These are phyloP conservation scores for Ophiothrix spiculata DNA, from an alignment of 35 echinoderm and acorn worm species.

Conservation along the genomic window DNA sequence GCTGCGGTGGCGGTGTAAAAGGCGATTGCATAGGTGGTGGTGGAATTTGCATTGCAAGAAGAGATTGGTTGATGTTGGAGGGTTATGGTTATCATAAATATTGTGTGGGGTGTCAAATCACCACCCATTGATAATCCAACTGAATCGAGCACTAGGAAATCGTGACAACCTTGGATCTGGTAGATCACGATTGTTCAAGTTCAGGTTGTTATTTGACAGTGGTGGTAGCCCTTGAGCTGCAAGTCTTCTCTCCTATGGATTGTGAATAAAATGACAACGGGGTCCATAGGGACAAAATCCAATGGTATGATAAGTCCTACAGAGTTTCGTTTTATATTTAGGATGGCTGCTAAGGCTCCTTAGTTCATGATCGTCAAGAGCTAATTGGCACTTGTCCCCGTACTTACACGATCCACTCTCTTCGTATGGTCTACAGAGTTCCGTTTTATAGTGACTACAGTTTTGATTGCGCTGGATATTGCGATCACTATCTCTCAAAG, in stretches of 20 bases:
- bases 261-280: conserved; percentile 98
- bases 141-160: conserved; percentile 69
- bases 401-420: conserved; percentile 98
- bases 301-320: conserved; percentile 96
- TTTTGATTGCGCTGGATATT: conserved; percentile 78
- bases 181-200: conserved; percentile 50
- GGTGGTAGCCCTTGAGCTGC: neutral
- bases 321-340: conserved; percentile 98
- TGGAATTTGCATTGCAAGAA: neutral
- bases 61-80: conserved; percentile 64
- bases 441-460: conserved; percentile 93
- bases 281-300: conserved; percentile 99
- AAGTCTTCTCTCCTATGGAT: conserved; percentile 69
- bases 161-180: conserved; percentile 77
- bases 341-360: conserved; percentile 80
- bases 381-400: conserved; percentile 98
- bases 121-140: conserved; percentile 64
- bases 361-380: conserved; percentile 88
- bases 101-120: conserved; percentile 75
- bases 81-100: conserved; percentile 61
- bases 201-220: conserved; percentile 37
- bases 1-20: neutral
- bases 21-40: conserved; percentile 10
- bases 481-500: conserved; percentile 94
- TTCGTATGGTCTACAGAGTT: conserved; percentile 92